phyloP scores from a whole-genome alignment of 1,140 invertebrate species.

The Rhyzopertha dominica region DNA sequence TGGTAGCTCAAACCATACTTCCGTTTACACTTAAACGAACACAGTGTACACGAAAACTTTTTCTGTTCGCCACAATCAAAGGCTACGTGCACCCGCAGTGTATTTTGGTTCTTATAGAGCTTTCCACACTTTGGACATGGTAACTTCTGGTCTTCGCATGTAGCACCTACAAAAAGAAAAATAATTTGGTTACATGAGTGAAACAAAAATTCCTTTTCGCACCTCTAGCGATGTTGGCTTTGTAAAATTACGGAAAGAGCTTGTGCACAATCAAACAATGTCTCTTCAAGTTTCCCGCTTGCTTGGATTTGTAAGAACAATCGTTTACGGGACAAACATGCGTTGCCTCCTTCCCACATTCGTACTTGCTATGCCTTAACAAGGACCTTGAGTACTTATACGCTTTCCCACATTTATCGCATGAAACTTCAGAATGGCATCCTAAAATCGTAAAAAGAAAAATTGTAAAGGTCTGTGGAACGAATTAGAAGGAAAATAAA shows the following conservation, averaged over 20 bases:
- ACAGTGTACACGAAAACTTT: constrained; percentile 47
- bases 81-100: constrained; percentile 46
- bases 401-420: constrained; percentile 15
- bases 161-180: too few relatives aligned
- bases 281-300: too few relatives aligned
- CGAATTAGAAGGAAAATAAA: too few relatives aligned
- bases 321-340: constrained; percentile 39
- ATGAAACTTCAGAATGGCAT: constrained; percentile 45
- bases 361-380: constrained; percentile 41
- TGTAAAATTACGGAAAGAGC: too few relatives aligned
- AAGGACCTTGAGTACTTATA: constrained; percentile 26
- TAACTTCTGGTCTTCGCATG: constrained; percentile 5
- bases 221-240: too few relatives aligned
- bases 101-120: constrained; percentile 44
- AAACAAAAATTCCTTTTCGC: too few relatives aligned
- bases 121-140: constrained; percentile 20
- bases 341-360: constrained; percentile 42
- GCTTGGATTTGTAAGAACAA: too few relatives aligned
- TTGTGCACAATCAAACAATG: too few relatives aligned
- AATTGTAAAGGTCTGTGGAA: too few relatives aligned
- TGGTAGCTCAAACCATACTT: constrained; percentile 27
- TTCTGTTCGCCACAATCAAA: constrained; percentile 50
- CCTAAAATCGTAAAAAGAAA: too few relatives aligned
- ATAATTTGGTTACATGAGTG: too few relatives aligned
- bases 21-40: constrained; percentile 34